phyloP scores from a whole-genome alignment of 2,113 vertebrate genomes.

The Ceyx margarethae region DNA sequence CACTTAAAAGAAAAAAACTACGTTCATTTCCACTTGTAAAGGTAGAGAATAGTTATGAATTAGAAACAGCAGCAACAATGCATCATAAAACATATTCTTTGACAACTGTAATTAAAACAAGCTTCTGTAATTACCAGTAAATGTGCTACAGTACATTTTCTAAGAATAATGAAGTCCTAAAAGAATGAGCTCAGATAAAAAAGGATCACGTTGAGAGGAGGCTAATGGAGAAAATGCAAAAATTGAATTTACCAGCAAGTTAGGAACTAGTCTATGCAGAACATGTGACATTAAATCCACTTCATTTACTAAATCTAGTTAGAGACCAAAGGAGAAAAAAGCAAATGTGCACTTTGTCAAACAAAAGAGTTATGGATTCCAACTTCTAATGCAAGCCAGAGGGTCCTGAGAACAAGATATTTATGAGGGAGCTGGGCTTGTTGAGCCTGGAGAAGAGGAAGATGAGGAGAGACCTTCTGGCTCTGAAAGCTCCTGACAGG shows the following conservation, averaged over 20 bases:
- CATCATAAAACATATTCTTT: background rate
- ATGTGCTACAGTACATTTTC: constrained; percentile 18
- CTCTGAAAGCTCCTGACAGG: too few species aligned
- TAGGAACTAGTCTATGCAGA: background rate
- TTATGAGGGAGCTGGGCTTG: too few species aligned
- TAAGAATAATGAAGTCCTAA: constrained; percentile 46
- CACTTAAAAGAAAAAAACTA: background rate
- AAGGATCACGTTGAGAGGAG: background rate
- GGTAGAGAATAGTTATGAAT: constrained; percentile 1
- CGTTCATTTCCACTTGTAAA: constrained; percentile 19
- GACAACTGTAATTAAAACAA: constrained; percentile 60
- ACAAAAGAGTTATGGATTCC: background rate
- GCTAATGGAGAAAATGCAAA: background rate
- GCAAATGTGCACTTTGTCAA: background rate
- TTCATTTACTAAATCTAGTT: background rate
- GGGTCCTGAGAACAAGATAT: too few species aligned
- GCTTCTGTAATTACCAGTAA: constrained; percentile 46
- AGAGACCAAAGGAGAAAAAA: background rate
- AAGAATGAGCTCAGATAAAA: constrained; percentile 7
- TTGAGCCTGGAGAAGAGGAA: too few species aligned
- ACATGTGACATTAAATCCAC: background rate
- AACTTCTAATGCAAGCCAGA: background rate
- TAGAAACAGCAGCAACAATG: background rate
- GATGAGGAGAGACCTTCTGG: too few species aligned
- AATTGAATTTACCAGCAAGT: background rate